Percentiles rank a stretch among this genome's conserved stretches.
Conservation (phyloP, 1,140 invertebrate species). For the Stegodyphus mimosarum region DNA sequence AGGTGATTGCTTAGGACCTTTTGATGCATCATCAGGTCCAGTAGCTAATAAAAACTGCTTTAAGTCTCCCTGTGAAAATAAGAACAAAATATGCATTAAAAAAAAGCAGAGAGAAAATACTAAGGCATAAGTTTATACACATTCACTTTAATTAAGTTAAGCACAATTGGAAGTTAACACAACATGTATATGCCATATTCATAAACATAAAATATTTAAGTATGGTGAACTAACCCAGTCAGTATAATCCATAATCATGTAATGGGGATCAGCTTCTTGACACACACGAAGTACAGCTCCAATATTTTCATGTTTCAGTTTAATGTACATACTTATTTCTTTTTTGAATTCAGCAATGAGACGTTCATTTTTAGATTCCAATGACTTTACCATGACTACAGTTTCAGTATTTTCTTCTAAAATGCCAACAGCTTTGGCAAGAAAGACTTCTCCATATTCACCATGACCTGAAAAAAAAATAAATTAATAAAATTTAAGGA, state of each 20-base stretch:
- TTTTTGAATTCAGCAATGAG: slow-evolving; percentile 84
- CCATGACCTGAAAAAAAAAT: slow-evolving; percentile 74
- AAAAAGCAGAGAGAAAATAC: no score
- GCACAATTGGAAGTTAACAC: no score
- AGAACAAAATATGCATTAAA: slow-evolving; percentile 4
- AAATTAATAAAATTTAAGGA: background rate
- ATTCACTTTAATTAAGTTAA: no score
- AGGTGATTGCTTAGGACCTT: slow-evolving; percentile 71
- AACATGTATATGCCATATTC: no score
- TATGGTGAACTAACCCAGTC: slow-evolving; percentile 79
- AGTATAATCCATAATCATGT: slow-evolving; percentile 90
- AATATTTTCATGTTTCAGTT: slow-evolving; percentile 83
- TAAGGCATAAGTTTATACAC: no score
- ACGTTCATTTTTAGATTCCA: slow-evolving; percentile 81
- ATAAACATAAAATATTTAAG: no score
- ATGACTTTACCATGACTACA: slow-evolving; percentile 79
- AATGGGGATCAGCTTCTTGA: slow-evolving; percentile 86
- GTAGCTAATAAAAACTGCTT: slow-evolving; percentile 92
- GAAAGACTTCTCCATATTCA: slow-evolving; percentile 88
- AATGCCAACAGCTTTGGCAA: slow-evolving; percentile 74
- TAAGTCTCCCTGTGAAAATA: slow-evolving; percentile 80
- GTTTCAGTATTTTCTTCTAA: slow-evolving; percentile 55
- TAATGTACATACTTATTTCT: slow-evolving; percentile 85
- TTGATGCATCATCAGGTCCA: slow-evolving; percentile 71
- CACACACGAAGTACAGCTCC: slow-evolving; percentile 83